Evolutionary conservation across 1,140 invertebrate species (phyloP), one percentile per base, ranked within the genome.

Genomic region (Amphibalanus amphitrite): DNA sequence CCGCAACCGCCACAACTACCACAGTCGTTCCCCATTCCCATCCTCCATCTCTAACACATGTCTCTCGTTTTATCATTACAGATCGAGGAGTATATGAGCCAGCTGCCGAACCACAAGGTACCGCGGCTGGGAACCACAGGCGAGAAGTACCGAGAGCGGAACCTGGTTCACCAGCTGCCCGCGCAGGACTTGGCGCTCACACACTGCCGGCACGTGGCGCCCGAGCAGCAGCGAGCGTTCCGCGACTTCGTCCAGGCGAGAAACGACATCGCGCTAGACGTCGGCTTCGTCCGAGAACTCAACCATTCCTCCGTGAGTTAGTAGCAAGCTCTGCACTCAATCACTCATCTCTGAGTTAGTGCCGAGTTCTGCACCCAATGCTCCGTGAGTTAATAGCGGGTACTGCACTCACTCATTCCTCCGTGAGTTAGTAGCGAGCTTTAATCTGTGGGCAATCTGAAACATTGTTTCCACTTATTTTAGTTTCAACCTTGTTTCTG

Each of bases 251-350:
- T 95, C 73, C 87, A 90, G 29, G 91, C 90, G 40, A 83, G 94
- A 67, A 97, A 97, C 80, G 92, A 96, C 83, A 90, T 97, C 74
- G 92, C 93, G 25, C 82, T 99, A 74, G 96, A 98, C 80, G 93
- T 98, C 77, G 96, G 91, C 79, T 86, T 84, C 76, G 87, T 88
- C 1, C 47, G 47, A 84, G 85, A 76, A 40, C 70, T 71, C 30
- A 59, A 59, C 17, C 47, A 59, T 59, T 59, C 47, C 47, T 59
- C 47, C 47, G 47, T 59, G 47, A 59, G 47, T 59, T 83, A 85
- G 75, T n/a, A n/a, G n/a, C n/a, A n/a, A n/a, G n/a, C n/a, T n/a
- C n/a, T n/a, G n/a, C n/a, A n/a, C n/a, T 77, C 82, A 67, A 72
- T 79, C 71, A 81, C 82, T 72, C 77, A 78, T 74, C 76, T 77